Evolutionary conservation across 2,113 vertebrate genomes (phyloP), one percentile per base, ranked within the genome.

Genomic region (Cyprinodon tularosa): DNA sequence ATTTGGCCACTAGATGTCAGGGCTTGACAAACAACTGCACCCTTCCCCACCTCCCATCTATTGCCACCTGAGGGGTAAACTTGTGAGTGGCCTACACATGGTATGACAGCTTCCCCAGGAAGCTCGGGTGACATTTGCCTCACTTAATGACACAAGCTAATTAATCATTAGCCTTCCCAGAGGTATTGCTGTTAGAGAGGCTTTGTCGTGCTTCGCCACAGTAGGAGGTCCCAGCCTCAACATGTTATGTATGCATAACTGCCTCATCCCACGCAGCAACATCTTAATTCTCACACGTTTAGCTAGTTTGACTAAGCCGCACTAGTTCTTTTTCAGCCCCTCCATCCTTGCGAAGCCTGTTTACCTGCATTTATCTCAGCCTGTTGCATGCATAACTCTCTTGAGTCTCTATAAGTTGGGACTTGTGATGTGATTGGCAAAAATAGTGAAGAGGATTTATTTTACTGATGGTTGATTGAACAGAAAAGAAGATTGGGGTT

Each of bases 151-250:
- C 96, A 96, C 94, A 93, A 95, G 92, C 96, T 99, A 98, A 99
- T 99, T 97, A 98, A 98, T 97, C 97, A 98, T 98, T 97, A 98
- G 96, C 81, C 94, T 96, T 97, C 96, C 96, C 96, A 94, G 95
- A 98, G 96, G 95, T 95, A 95, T 95, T 95, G 94, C 90, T 94
- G 91, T 94, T 95, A 95, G 95, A 95, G 96, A 95, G 93, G 95
- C 96, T 95, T 96, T 95, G 95, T 95, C 92, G 90, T 91, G 94
- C 93, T 94, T 96, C 91, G 83, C 91, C 96, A 77, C 96, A 96
- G 96, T 95, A 91, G 96, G 96, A 93, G 92, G 93, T 94, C 95
- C 92, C 93, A 94, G 94, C 95, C 94, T 93, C 95, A 94, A 93
- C 94, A 94, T 93, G 92, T 94, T 95, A 93, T 93, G 89, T 91